Evolutionary conservation across 2,113 vertebrate genomes (phyloP), one percentile per base, ranked within the genome.

Genomic region (Mus musculus): DNA sequence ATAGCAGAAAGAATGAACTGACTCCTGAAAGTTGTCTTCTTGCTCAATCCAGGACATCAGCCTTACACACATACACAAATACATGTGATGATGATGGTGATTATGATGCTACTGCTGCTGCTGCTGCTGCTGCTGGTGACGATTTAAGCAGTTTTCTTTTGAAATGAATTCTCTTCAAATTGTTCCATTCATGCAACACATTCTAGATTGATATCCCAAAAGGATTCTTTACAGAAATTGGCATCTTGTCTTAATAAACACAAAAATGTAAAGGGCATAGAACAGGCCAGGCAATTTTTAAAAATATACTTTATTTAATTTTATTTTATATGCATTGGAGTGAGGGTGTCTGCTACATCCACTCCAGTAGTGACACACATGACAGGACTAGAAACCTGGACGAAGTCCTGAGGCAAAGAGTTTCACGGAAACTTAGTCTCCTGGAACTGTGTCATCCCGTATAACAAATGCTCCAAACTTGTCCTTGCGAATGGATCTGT

Each of bases 141-240:
- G 4, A 69, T 36, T 22, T 76, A 20, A 76, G 24, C 36, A 39
- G 42, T 63, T 85, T 95, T 90, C 39, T 91, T 93, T 76, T 85
- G n/a, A 88, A 72, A 16, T 90, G 89, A 87, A 94, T 71, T 87
- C 22, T 52, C 56, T 30, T 42, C 16, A 77, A 82, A 88, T n/a
- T 72, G 42, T 72, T 69, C 7, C 12, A 5, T 20, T 72, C 16
- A 42, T 26, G 36, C 36, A 61, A 13, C 67, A 30, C 46, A 91
- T 75, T 71, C n/a, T 49, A n/a, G 14, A 77, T 77, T 61, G 73
- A 39, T 76, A 89, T 80, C 5, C 11, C 52, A 87, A 56, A 56
- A 71, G 14, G 0, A 22, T 86, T 69, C 24, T 81, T 80, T 16
- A 16, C 36, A 91, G 56, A 93, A 88, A 73, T 26, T 92, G 26